Evolutionary conservation across 2,797 vertebrate genomes (phyloP), one percentile per base, ranked within the genome.

Genomic region (Rhinella marina): DNA sequence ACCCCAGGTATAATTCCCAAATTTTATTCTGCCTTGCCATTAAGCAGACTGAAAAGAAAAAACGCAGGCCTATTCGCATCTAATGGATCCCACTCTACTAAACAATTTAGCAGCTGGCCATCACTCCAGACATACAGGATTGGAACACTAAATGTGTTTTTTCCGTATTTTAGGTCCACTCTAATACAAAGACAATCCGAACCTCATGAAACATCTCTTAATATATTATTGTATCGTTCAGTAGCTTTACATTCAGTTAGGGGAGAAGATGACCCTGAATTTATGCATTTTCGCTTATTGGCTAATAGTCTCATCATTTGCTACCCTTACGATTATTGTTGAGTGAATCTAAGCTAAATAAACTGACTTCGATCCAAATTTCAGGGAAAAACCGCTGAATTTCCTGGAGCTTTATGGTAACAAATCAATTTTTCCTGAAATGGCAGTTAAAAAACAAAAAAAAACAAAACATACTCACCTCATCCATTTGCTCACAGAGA

Each of bases 1-100:
- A 14, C 85, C n/a, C 64, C 77, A 73, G 85, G 85, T 70, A 86
- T 86, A 86, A 86, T 86, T 68, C 64, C 27, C n/a, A 41, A 70
- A 70, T 81, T 59, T 72, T 52, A 52, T 68, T 72, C 29, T 32
- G 85, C 25, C 50, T 70, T 70, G 56, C 56, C 56, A 84, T 81
- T 81, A 29, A 70, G 85, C 25, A 56, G 75, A 70, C 48, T 86
- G 61, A 10, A 78, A n/a, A 56, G 32, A 56, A 68, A 27, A 59
- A 84, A 32, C 12, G 19, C 57, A 62, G 57, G 57, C 48, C 66
- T 84, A 56, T 29, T 85, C 32, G 25, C 19, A n/a, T 59, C 57
- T 61, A 85, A 76, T 76, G 61, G 70, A 50, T 7, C 32, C 19
- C 29, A 64, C 70, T 59, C 52, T 57, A 57, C 10, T 16, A 56